Base-by-base conservation (phyloP, 2,797 vertebrate species). In the Pangasius macronema region DNA sequence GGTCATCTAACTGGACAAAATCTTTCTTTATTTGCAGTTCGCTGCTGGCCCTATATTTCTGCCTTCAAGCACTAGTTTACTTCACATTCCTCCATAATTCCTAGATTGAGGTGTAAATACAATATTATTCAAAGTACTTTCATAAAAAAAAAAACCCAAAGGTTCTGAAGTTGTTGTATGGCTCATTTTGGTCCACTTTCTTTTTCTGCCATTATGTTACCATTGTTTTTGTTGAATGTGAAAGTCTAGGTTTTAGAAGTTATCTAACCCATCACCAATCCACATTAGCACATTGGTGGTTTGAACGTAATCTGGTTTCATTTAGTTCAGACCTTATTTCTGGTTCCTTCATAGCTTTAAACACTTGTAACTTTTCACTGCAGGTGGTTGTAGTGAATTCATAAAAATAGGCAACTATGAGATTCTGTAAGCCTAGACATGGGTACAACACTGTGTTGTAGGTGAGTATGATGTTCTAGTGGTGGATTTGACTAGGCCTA, bases 11-110 rank as follows among this genome's bases (percentile, higher is more conserved):
- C 51, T 55, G 51, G n/a, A 55, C 51, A 36, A 57, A 36, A 33
- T 79, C 70, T 76, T 76, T 57, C 70, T 76, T 76, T n/a, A 76
- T 51, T 51, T 20, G 14, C n/a, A 55, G 49, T 33, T 55, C 30
- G 1, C 9, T 13, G 1, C n/a, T 79, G 30, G 46, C 27, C 49
- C 9, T 30, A 22, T 20, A n/a, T 55, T 79, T 55, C 3, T 55
- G 18, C 39, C 75, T 75, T 49, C 24, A 49, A 49, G 24, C 5
- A 27, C 5, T 20, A 30, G 9, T 9, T 77, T 42, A 3, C 20
- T 27, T 39, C 16, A 1, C 3, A 39, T 57, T 13, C 30, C 39
- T 24, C 20, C 9, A 79, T 30, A 57, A 24, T 57, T 57, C 51
- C 14, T 10, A 55, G 7, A 55, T 13, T 36, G n/a, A 55, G 16